Conservation (phyloP, 2,888 invertebrate species). For the Allygus modestus region DNA sequence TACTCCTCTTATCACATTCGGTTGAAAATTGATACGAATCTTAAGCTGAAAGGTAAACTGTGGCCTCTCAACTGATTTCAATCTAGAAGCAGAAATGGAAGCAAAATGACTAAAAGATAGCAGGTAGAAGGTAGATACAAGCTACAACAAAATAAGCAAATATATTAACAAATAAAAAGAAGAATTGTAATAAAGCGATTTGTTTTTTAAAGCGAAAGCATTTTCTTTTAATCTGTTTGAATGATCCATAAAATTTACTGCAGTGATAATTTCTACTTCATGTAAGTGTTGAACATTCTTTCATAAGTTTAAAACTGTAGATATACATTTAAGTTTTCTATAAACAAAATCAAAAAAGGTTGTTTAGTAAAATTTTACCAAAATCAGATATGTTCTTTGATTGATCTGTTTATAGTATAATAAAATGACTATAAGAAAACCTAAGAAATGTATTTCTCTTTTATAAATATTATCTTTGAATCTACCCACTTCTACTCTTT, state of each 20-base stretch:
- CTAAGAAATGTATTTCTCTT: no score
- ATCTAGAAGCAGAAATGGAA: conserved; percentile 58
- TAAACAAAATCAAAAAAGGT: no score
- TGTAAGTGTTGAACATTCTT: no score
- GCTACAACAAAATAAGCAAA: neutral
- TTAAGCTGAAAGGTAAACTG: conserved; percentile 57
- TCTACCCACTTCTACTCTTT: no score
- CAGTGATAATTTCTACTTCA: no score
- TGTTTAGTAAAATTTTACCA: no score
- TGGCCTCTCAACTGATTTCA: conserved; percentile 15
- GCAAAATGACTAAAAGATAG: conserved; percentile 24
- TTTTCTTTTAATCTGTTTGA: conserved; percentile 23
- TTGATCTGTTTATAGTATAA: no score
- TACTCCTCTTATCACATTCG: conserved; percentile 39
- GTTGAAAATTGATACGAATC: conserved; percentile 53
- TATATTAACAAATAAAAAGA: neutral
- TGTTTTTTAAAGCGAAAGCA: neutral
- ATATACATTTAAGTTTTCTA: no score
- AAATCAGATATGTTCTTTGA: no score
- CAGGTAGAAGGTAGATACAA: neutral
- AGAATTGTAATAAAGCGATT: neutral
- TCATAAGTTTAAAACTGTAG: no score
- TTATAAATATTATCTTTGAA: no score
- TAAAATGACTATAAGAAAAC: no score
- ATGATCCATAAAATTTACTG: neutral